Conservation (phyloP, 2,797 vertebrate genomes). For the Austrolebias charrua region DNA sequence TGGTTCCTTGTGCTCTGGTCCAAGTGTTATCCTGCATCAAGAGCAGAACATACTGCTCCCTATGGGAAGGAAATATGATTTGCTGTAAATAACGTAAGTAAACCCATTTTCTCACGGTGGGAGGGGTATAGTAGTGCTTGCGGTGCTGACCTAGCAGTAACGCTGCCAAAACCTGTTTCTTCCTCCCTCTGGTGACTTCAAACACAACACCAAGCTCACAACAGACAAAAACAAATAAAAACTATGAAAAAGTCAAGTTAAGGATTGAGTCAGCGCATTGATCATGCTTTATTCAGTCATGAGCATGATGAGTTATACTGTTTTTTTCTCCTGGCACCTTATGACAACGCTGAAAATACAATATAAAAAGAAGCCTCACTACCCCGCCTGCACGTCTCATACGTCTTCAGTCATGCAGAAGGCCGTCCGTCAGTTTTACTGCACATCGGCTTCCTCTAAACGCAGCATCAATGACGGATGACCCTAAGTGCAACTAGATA, state of each 20-base stretch:
- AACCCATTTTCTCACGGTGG: no score
- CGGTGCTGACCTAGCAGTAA: neutral
- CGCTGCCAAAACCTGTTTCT: neutral
- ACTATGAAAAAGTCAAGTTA: constrained; percentile 1
- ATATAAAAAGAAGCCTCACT: constrained; percentile 49
- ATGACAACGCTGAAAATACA: constrained; percentile 57
- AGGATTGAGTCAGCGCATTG: constrained; percentile 22
- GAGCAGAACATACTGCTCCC: no score
- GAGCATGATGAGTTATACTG: constrained; percentile 30
- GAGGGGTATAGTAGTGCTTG: no score
- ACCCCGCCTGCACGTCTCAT: constrained; percentile 54
- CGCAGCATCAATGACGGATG: constrained; percentile 72
- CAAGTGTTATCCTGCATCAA: no score
- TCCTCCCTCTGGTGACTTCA: neutral
- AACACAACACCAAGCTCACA: neutral
- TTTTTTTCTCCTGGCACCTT: constrained; percentile 56
- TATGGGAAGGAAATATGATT: no score
- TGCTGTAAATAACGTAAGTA: no score
- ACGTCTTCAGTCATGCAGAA: constrained; percentile 74
- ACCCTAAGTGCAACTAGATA: constrained; percentile 69
- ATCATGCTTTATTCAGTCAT: constrained; percentile 25
- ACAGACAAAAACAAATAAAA: neutral
- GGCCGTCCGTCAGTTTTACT: constrained; percentile 80
- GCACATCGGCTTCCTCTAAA: constrained; percentile 71
- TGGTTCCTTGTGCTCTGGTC: no score